Base-by-base conservation (phyloP, 2,113 vertebrate genomes). In the Empidonax traillii region DNA sequence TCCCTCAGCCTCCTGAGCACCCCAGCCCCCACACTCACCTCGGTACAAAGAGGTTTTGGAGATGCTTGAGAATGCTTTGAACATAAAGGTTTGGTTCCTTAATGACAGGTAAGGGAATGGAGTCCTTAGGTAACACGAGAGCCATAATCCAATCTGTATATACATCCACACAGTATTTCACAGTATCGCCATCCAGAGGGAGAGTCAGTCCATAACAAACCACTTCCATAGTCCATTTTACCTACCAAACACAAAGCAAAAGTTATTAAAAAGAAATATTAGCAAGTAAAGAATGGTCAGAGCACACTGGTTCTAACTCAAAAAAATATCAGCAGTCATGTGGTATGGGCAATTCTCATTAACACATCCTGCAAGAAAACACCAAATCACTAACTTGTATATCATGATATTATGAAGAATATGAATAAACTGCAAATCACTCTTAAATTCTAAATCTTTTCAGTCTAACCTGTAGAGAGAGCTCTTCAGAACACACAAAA, bases 141-240 rank as follows among this genome's bases (percentile, higher is more conserved):
- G 99, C 99, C 99, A 99, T 99, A 97, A 99, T 99, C 99, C 99
- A 99, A 85, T 99, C 99, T 27, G 99, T 99, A 97, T 99, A 99
- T 21, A 99, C 99, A 46, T 99, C 99, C 93, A 99, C 99, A 93
- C 99, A 99, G 90, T 99, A 98, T 89, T 99, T 99, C 96, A 99
- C 99, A 61, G 99, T 99, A 91, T 99, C 99, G 41, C 99, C 99
- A 15, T 99, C 99, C 86, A 99, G 96, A 79, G 99, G 99, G 53
- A 99, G 98, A 25, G 99, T 99, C 91, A 99, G 96, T 80, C 99
- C 99, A 31, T 99, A 99, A 95, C 99, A 99, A 94, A 99, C 98
- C 77, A 99, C 99, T 97, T 99, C 99, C 99, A 99, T 99, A 55
- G 99, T 99, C 99, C 99, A 99, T 97, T 99, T 99, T 89, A 99